Evolutionary conservation across 2,113 vertebrate species (phyloP), one percentile per base, ranked within the genome.

Genomic region (Ochotona princeps): DNA sequence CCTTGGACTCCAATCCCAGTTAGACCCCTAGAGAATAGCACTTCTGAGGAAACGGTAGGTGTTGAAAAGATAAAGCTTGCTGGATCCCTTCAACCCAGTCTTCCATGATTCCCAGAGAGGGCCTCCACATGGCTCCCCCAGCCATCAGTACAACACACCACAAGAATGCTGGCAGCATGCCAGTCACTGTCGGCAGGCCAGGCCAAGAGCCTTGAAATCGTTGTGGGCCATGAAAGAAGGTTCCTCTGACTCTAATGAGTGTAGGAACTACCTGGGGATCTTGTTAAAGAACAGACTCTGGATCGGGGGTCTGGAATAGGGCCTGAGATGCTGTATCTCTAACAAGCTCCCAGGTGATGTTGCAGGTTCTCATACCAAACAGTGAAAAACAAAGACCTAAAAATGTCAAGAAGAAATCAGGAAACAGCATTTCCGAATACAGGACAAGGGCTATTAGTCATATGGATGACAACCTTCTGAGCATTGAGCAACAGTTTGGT

Each of bases 41-140:
- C 91, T 94, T 95, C 87, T 94, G 81, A 96, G 76, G 95, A 95
- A 96, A 93, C 15, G 28, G 78, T 89, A 78, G 74, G 95, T n/a
- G 78, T 91, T 94, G 92, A 94, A 96, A 97, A 91, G 84, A 94
- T 78, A 91, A 87, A 89, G 90, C 35, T 73, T 26, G 83, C 76
- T 84, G 92, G 85, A 82, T 89, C 51, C 89, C 89, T 87, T 89
- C 95, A 82, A 21, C 67, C 38, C 20, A 15, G 67, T n/a, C 65
- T 76, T 66, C 92, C n/a, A 67, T 30, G 32, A 17, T 79, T 87
- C 91, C 73, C 79, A 65, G 61, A 57, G 72, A 91, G 81, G 6
- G 7, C 75, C 78, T 54, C 78, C 89, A 61, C 47, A 26, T 67
- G 49, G 35, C 3, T 51, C 63, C 87, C 73, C 18, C n/a, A 84